Base-by-base conservation (phyloP, 2,888 invertebrate species). In the Allophyes oxyacanthae region DNA sequence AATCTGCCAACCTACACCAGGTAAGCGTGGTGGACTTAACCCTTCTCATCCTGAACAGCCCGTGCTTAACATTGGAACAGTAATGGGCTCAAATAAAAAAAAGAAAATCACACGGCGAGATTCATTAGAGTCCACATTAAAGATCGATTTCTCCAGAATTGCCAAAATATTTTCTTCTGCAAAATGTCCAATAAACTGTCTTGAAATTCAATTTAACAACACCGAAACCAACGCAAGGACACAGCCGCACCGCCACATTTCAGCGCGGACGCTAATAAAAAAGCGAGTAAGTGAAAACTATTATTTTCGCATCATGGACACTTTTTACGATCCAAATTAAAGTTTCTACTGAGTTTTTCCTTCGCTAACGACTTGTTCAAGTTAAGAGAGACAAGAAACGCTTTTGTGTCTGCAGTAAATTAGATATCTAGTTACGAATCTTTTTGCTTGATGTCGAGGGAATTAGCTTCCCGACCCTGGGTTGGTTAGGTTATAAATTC, bases 351-450 rank as follows among this genome's bases (percentile, higher is more conserved):
- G 62, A 78, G 75, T 73, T 81, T 79, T 81, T 81, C 75, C 69
- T 67, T 72, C 71, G 76, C 77, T 83, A 84, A 83, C 79, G 82
- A 82, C 79, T 77, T 80, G 76, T 79, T 76, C 70, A 70, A 78
- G 74, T 78, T 77, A 70, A 70, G 68, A 58, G 75, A 66, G 69
- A 75, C 76, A 77, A 80, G 79, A 78, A 82, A 78, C 73, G 69
- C 67, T 78, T 78, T 78, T 78, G 77, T 77, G 75, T 73, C 66
- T 67, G 74, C 61, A 71, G 74, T 75, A 78, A 80, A 83, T 81
- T 82, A 79, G 77, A 59, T 66, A 78, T 78, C 70, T 72, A 75
- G 69, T 67, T 65, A 59, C 61, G 66, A 73, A 77, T 78, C 72
- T 82, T 83, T 77, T 78, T 78, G 70, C 57, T 60, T 44, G 66